Evolutionary conservation across 2,113 vertebrate genomes (phyloP), one percentile per base, ranked within the genome.

Genomic region (Chionis minor): DNA sequence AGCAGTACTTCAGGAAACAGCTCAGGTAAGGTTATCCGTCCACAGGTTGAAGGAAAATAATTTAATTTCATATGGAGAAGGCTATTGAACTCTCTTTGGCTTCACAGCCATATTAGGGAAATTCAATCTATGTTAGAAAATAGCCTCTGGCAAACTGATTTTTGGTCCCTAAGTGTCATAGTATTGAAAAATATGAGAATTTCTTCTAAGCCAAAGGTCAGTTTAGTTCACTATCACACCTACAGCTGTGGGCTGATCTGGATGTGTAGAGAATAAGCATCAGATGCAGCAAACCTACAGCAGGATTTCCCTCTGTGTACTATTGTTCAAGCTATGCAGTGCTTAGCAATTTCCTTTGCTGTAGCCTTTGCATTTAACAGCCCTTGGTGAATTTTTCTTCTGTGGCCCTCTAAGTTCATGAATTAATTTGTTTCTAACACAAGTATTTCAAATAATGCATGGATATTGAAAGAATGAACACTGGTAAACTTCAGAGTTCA

Each of bases 71-170:
- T 92, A 79, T 61, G 83, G 58, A 81, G 73, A 69, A 89, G 35
- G 78, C 65, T 96, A 45, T 79, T 96, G 88, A 96, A 94, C 96
- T 94, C 52, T 81, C 61, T 65, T 59, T 95, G 90, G 75, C 86
- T 97, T 94, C 78, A 45, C 61, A 92, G 62, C 81, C 66, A 21
- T 95, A 94, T 94, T 96, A 96, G 88, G 86, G 88, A 97, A 96
- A 95, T 94, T 81, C 86, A 96, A 84, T 97, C 91, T 89, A n/a
- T 90, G 56, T 61, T 91, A 75, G 75, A 91, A 92, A 79, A 95
- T 89, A 87, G 94, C 94, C 73, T 94, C 56, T 65, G 62, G 88
- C 83, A 90, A 93, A 88, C 80, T 91, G 80, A 88, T 93, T 94
- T 94, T 95, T 92, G 59, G 77, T 95, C 90, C 27, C 80, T 52